Conservation (phyloP, 2,113 vertebrate genomes). For the Microtus richardsoni region DNA sequence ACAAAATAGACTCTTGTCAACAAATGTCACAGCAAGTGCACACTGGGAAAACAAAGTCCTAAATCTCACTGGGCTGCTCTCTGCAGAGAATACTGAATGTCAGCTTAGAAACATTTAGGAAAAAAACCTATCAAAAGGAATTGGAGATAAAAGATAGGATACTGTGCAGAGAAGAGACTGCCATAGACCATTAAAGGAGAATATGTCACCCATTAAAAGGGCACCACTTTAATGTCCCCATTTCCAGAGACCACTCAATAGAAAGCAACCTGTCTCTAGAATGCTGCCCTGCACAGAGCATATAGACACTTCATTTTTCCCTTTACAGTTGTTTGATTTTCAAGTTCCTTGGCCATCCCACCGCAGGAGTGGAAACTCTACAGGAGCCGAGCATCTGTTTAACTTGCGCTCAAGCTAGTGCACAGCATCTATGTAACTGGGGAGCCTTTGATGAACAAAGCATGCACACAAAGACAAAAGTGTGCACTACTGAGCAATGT, state of each 20-base stretch:
- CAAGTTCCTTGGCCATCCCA: background rate
- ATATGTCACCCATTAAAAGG: background rate
- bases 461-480: background rate
- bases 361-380: background rate
- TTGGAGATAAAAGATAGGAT: background rate
- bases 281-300: background rate
- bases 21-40: background rate
- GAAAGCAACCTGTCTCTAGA: background rate
- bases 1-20: background rate
- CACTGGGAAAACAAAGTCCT: background rate
- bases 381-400: background rate
- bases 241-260: background rate
- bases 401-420: background rate
- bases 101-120: conserved; percentile 8
- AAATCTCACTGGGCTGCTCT: background rate
- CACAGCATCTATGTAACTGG: too few species aligned
- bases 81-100: background rate
- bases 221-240: background rate
- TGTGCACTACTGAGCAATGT: background rate
- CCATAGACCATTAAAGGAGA: background rate
- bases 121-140: background rate
- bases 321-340: conserved; percentile 11
- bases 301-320: background rate
- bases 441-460: background rate
- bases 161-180: background rate